Evolutionary conservation across 2,888 invertebrate genomes (phyloP), one percentile per base, ranked within the genome.

Genomic region (Exocentrus adspersus): DNA sequence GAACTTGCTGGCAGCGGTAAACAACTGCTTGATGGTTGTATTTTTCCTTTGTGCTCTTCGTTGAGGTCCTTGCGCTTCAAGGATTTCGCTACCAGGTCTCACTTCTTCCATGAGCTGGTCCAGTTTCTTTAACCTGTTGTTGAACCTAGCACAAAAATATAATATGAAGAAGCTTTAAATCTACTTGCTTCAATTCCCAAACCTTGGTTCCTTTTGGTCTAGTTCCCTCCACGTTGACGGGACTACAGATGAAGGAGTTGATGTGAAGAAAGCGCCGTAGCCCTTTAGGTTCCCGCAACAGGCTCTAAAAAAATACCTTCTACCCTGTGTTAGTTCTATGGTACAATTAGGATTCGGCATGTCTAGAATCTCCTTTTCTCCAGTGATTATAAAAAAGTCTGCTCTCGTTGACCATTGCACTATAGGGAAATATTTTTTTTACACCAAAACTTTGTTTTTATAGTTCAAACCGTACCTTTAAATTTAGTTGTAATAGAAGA

Each of bases 161-260:
- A n/a, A 32, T 10, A 1, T 1, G 1, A 12, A 5, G 14, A 37
- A 37, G n/a, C 10, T 2, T 37, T 2, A 1, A 37, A 37, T 6
- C 10, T 37, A 2, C 5, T 37, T 20, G 10, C 30, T 24, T 5
- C n/a, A n/a, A n/a, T n/a, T 43, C 28, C 70, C 28, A 46, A 57
- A 78, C 59, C 89, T 86, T 45, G 91, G 84, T 70, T 88, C 87
- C 12, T 89, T 87, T 58, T 88, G 86, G 59, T 93, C 91, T 24
- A 94, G 87, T 78, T 95, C 95, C 56, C 94, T 87, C 95, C 96
- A 96, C 93, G 95, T 94, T 73, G 96, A 96, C 10, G 97, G 96
- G 43, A 94, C 90, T 6, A 96, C 92, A 75, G 92, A 92, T 43
- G 90, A 85, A 0, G 97, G 97, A 37, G 90, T 89, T 0, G 95